phyloP scores from a whole-genome alignment of 2,113 vertebrate genomes.

The Notiomystis cincta region DNA sequence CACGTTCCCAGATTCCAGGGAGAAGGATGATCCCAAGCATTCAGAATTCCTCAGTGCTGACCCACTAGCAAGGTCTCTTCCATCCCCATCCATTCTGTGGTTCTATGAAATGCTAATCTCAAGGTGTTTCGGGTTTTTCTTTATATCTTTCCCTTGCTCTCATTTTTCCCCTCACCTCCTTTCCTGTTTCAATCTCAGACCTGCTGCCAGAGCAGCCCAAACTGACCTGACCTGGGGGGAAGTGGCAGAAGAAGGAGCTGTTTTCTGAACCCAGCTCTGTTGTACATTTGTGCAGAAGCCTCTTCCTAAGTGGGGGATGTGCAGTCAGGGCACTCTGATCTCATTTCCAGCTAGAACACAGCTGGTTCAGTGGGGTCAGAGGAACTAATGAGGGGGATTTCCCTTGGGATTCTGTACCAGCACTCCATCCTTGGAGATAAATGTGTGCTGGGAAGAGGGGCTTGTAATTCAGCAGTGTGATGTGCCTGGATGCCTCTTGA shows the following conservation, averaged over 20 bases:
- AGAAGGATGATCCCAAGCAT: not conserved
- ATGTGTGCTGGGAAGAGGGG: not conserved
- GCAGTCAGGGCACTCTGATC: not conserved
- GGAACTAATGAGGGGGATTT: not conserved
- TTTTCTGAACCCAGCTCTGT: not conserved
- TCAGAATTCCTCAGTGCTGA: not conserved
- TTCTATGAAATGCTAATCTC: not conserved
- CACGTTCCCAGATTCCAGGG: fast-evolving
- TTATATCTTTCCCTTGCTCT: not conserved
- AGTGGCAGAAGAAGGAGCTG: not conserved
- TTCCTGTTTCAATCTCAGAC: not conserved
- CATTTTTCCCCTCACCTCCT: not conserved
- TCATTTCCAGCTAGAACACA: not conserved
- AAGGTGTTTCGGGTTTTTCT: not conserved
- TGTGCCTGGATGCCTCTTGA: not conserved
- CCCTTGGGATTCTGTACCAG: not conserved
- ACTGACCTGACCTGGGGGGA: not conserved
- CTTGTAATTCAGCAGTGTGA: not conserved
- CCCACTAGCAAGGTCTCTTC: not conserved
- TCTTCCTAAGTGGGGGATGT: not conserved
- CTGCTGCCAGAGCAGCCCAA: not conserved
- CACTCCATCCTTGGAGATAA: not conserved
- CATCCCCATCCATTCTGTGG: not conserved
- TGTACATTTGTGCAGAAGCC: not conserved
- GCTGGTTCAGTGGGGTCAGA: not conserved